Base-by-base conservation (phyloP, 2,888 invertebrate genomes). In the Crepidodera aurea region DNA sequence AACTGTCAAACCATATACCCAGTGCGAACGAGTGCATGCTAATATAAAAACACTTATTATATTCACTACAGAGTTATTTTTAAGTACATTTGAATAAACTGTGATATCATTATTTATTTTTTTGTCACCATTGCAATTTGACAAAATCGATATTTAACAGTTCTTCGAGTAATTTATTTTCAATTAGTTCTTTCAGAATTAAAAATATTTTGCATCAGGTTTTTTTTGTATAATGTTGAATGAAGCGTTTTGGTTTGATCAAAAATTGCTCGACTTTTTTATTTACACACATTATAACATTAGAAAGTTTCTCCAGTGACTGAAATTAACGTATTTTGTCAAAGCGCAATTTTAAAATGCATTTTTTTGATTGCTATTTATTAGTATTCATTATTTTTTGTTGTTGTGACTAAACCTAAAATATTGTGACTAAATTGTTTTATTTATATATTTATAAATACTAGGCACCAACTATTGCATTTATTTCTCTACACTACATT, bases 21-120 rank as follows among this genome's bases (percentile, higher is more conserved):
- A 16, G 13, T 4, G 13, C 16, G n/a, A 6, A 16, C n/a, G 13
- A 7, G 16, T 39, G 39, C 13, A 39, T 5, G n/a, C 5, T 12
- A 39, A 15, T 16, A 7, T 34, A 6, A 22, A 22, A 22, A 22
- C 22, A 6, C 22, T 22, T 22, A 4, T 32, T 34, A 58, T 40
- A 51, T 61, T 51, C 56, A 55, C 51, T 62, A 46, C 58, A 62
- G 62, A 58, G 53, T 39, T 58, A 62, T 62, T 62, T 54, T 62
- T 62, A 54, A 58, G 57, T 55, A 51, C 27, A 63, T 60, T 19
- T 34, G 39, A 60, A 51, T 51, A 60, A 60, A 51, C 63, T 64
- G 64, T 64, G 64, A 64, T 64, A 60, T 55, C 34, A 27, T 60
- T 59, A 55, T 53, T 63, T 53, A 54, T 60, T 53, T 62, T 40